Conservation (phyloP, 2,888 invertebrate genomes). For the Acleris holmiana region DNA sequence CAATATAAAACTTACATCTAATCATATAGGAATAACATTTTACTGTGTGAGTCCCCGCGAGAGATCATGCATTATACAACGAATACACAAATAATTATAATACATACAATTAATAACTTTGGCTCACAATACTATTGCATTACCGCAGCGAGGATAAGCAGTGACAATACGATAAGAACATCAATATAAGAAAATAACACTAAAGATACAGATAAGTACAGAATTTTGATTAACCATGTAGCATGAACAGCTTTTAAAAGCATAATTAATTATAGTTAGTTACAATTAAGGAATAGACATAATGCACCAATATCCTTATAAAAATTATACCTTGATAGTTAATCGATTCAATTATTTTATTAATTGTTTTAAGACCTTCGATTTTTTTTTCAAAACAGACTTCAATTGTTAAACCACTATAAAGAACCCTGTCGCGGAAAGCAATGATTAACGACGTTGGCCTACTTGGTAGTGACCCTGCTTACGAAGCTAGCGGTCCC, state of each 20-base stretch:
- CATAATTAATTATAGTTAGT: no score
- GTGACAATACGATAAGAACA: slow-evolving; percentile 4
- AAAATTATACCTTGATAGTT: no score
- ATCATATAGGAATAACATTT: slow-evolving; percentile 36
- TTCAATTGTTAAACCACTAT: no score
- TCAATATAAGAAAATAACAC: slow-evolving; percentile 6
- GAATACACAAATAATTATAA: slow-evolving; percentile 13
- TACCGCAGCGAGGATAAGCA: slow-evolving; percentile 2
- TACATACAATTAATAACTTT: slow-evolving; percentile 40
- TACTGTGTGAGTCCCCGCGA: slow-evolving; percentile 34
- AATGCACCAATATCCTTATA: no score
- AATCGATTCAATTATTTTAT: no score
- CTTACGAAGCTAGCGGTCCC: no score
- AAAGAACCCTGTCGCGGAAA: no score
- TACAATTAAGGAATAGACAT: no score
- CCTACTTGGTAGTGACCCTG: no score
- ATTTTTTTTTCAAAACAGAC: no score
- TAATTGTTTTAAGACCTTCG: no score
- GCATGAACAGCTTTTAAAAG: not conserved
- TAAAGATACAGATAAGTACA: slow-evolving; percentile 28
- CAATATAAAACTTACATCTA: slow-evolving; percentile 46
- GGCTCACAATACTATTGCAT: slow-evolving; percentile 43
- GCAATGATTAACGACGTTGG: no score
- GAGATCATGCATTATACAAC: slow-evolving; percentile 42
- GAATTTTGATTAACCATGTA: slow-evolving; percentile 5